These are phyloP conservation scores for Oenanthe melanoleuca DNA, from an alignment of 2,113 vertebrate species.

Conservation along the genomic window DNA sequence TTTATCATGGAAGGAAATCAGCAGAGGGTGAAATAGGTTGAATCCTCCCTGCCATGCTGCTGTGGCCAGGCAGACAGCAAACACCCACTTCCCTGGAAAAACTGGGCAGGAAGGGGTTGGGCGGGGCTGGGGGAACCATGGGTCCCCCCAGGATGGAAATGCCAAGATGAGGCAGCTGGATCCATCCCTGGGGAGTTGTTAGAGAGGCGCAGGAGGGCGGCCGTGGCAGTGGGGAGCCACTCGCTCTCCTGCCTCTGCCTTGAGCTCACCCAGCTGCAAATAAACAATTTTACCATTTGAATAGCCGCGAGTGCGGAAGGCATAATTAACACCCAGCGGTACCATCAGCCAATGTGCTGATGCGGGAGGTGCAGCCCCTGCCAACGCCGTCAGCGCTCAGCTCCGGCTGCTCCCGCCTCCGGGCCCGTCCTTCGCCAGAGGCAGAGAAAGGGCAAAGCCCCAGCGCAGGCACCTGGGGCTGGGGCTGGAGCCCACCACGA, in stretches of 20 bases:
- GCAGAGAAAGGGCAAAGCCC: conserved; percentile 20
- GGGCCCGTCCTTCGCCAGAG: not conserved
- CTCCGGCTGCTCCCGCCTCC: not conserved
- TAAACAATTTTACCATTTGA: conserved; percentile 65
- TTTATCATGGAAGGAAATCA: not conserved
- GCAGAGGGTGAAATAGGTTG: not conserved
- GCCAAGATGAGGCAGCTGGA: not conserved
- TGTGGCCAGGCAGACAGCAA: not conserved
- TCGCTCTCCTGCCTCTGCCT: conserved; percentile 14
- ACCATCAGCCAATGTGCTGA: conserved; percentile 34
- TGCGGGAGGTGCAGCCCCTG: conserved; percentile 34
- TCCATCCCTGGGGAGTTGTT: not conserved
- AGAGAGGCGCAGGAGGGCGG: not conserved
- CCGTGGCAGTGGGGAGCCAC: not conserved
- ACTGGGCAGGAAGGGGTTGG: not conserved
- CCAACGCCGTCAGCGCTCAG: not conserved
- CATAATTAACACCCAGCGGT: conserved; percentile 60
- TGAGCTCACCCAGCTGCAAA: conserved; percentile 57
- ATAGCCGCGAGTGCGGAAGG: conserved; percentile 44
- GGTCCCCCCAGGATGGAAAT: not conserved
- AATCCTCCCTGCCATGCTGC: not conserved
- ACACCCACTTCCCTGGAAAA: not conserved
- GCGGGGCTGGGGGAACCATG: not conserved
- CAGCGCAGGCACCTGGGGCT: not conserved
- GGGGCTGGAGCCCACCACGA: not conserved